phyloP scores from a whole-genome alignment of 2,888 invertebrate genomes.

The Periphyllus acericola region DNA sequence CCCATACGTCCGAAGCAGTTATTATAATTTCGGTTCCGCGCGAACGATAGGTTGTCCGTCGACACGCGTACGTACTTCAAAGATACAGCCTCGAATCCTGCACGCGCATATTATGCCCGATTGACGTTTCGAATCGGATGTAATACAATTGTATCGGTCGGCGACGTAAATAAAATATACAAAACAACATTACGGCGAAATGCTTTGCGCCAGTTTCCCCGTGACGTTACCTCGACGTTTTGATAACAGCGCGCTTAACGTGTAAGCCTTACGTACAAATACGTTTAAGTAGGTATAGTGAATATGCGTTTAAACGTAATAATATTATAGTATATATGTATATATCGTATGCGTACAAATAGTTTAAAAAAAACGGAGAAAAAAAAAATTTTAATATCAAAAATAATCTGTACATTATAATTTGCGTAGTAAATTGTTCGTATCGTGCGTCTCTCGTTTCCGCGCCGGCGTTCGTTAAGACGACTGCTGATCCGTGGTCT shows the following conservation, averaged over 20 bases:
- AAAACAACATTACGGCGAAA: not conserved
- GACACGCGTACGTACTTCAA: too few species aligned
- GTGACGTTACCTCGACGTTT: not conserved
- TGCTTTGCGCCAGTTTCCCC: constrained; percentile 20
- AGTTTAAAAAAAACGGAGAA: too few species aligned
- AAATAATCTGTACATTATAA: constrained; percentile 3
- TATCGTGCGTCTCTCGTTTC: not conserved
- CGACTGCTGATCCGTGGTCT: not conserved
- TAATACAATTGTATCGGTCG: not conserved
- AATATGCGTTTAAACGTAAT: not conserved
- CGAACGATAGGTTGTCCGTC: too few species aligned
- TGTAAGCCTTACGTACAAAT: not conserved
- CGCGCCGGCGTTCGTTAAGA: not conserved
- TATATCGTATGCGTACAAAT: constrained; percentile 1
- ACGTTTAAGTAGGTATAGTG: constrained; percentile 5
- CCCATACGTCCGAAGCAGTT: too few species aligned
- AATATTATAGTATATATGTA: not conserved
- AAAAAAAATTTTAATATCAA: not conserved
- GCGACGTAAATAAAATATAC: not conserved
- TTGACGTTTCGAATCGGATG: not conserved
- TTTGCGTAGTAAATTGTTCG: not conserved
- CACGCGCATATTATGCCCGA: too few species aligned
- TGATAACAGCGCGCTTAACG: not conserved
- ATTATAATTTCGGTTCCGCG: too few species aligned
- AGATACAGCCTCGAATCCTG: not conserved